Evolutionary conservation across 2,888 invertebrate species (phyloP), one percentile per base, ranked within the genome.

Genomic region (Carterocephalus palaemon): DNA sequence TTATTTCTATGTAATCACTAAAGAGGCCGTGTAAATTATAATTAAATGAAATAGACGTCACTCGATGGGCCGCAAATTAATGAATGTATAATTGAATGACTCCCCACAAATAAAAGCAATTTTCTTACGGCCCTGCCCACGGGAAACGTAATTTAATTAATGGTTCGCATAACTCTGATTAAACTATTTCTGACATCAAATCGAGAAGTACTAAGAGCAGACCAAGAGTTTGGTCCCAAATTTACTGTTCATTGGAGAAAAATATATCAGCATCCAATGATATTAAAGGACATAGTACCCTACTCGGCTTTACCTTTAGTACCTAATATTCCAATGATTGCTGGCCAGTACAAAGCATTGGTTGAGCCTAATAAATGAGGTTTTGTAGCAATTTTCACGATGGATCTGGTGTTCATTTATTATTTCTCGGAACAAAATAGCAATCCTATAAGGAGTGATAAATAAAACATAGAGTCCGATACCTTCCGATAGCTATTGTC

Each of bases 31-130:
- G 67, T 65, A 72, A 78, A 77, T 77, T 75, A 79, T 78, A 77
- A 78, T 78, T 72, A 75, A 72, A 75, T 67, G 72, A 78, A 80
- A 76, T 75, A 76, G 75, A 70, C 60, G 67, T 69, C 67, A 71
- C 67, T 77, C 71, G 68, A 73, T 75, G 64, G 70, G 57, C 62
- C 65, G 61, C 67, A 74, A 80, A 79, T 75, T 73, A 76, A 80
- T 75, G 72, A 75, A 75, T 73, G 65, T 76, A 69, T 76, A 77
- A 76, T 78, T 72, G 68, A 77, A 75, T 72, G 74, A 69, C 70
- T 71, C 70, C 75, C 77, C 70, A 78, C 75, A 76, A 79, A 81
- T 80, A 80, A 79, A 79, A 77, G 70, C 69, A 76, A 79, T 79
- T 76, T 78, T 80, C 76, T 77, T 71, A 73, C 59, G 62, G 72